Percentiles rank a stretch among this genome's conserved stretches.
These are phyloP conservation scores for Trissolcus brochymenae DNA, from an alignment of 2,888 invertebrate species.

Conservation along the genomic window DNA sequence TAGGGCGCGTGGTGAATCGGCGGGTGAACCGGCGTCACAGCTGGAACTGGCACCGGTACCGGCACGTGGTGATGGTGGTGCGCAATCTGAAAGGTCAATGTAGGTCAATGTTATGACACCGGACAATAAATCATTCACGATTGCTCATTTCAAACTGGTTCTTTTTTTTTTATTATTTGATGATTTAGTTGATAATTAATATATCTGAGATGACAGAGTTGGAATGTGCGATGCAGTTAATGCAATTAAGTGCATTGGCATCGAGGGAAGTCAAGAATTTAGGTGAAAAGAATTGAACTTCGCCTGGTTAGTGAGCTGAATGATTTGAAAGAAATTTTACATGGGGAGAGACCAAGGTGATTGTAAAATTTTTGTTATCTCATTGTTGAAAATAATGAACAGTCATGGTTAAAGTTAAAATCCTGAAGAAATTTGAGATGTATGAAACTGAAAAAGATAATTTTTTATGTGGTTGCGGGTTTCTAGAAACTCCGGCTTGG, in stretches of 20 bases:
- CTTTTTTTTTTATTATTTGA: neutral
- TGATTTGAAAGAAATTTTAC: too few relatives aligned
- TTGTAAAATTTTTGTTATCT: too few relatives aligned
- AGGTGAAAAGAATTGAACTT: constrained; percentile 16
- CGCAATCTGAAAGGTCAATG: constrained; percentile 79
- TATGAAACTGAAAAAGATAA: too few relatives aligned
- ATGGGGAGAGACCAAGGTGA: too few relatives aligned
- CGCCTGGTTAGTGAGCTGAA: constrained; percentile 1
- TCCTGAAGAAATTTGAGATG: too few relatives aligned
- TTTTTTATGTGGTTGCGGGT: too few relatives aligned
- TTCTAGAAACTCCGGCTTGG: too few relatives aligned
- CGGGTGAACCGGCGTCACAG: constrained; percentile 63
- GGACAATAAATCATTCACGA: constrained; percentile 17
- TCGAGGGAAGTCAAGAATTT: constrained; percentile 11
- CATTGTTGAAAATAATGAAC: too few relatives aligned
- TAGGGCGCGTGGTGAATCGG: constrained; percentile 65
- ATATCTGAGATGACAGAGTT: too few relatives aligned
- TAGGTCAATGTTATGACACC: constrained; percentile 34
- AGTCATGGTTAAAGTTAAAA: too few relatives aligned
- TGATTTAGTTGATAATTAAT: neutral
- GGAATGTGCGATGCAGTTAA: neutral
- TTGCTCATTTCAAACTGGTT: neutral
- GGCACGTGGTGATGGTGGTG: constrained; percentile 84
- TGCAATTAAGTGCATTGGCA: constrained; percentile 15
- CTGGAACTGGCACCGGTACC: constrained; percentile 75